phyloP scores from a whole-genome alignment of 1,140 invertebrate genomes.

The Rhopalosiphum maidis region DNA sequence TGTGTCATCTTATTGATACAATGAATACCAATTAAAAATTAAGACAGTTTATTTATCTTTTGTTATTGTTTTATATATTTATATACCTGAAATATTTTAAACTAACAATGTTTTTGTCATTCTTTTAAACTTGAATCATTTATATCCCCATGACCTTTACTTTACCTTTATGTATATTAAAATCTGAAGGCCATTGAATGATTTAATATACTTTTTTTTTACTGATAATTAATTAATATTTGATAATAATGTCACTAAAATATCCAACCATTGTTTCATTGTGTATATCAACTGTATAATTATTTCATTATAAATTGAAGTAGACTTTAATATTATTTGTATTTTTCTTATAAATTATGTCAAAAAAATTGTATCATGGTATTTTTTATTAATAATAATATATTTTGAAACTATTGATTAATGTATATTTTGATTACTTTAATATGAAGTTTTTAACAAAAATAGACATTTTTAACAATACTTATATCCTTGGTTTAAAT shows the following conservation, averaged over 20 bases:
- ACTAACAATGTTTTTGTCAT: background rate
- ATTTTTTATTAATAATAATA: background rate
- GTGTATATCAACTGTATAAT: background rate
- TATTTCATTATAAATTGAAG: background rate
- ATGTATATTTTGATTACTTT: background rate
- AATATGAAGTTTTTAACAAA: background rate
- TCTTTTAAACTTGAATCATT: background rate
- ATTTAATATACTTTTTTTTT: background rate
- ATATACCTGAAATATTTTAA: constrained; percentile 28
- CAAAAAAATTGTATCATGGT: background rate
- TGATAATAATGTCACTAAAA: background rate
- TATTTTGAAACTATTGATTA: background rate
- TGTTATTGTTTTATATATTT: constrained; percentile 38
- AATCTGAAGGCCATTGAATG: background rate
- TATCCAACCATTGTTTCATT: background rate
- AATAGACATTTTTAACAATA: background rate
- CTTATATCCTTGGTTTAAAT: background rate
- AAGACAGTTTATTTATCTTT: background rate
- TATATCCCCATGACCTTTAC: background rate
- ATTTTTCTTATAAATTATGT: background rate
- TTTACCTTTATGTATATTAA: background rate
- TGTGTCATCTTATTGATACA: constrained; percentile 92
- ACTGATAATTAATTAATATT: background rate
- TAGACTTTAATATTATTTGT: background rate
- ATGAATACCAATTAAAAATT: constrained; percentile 65